A percentile compares a stretch with the other conserved stretches of the same genome.
These are phyloP conservation scores for Napeogenes sylphis DNA, from an alignment of 2,888 invertebrate genomes.

Conservation along the genomic window DNA sequence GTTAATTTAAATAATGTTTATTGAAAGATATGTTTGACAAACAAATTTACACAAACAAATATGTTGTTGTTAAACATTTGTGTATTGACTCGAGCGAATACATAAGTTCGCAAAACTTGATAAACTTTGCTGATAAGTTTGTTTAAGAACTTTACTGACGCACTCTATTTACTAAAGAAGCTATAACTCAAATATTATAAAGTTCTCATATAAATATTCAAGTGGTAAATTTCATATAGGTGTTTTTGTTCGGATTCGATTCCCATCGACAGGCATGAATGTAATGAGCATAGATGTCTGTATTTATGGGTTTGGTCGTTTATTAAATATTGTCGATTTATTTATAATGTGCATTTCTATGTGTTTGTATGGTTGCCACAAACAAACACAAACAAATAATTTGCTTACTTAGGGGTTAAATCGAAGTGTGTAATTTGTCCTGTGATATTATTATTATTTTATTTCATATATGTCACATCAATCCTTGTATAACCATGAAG, in stretches of 20 bases:
- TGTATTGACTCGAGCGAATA: background rate
- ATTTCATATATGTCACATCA: background rate
- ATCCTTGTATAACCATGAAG: background rate
- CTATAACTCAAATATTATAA: conserved; percentile 5
- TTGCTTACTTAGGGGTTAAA: too few species aligned
- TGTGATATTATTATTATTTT: background rate
- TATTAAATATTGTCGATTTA: too few species aligned
- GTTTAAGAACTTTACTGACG: conserved; percentile 3
- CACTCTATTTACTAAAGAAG: conserved; percentile 6
- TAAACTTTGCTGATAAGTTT: conserved; percentile 5
- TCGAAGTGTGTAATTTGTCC: too few species aligned
- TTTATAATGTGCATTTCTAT: too few species aligned
- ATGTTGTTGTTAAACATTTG: conserved; percentile 4
- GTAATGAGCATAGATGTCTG: too few species aligned
- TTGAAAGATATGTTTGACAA: too few species aligned
- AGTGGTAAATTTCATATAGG: background rate
- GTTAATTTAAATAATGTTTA: too few species aligned
- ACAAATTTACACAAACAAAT: background rate
- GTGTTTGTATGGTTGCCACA: too few species aligned
- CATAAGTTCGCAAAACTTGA: conserved; percentile 6
- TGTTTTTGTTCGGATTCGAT: too few species aligned
- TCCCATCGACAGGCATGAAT: too few species aligned
- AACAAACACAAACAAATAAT: too few species aligned
- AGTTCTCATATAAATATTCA: background rate
- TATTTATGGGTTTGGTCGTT: too few species aligned